phyloP scores from a whole-genome alignment of 2,888 invertebrate species.

The Chrysodeixis includens region DNA sequence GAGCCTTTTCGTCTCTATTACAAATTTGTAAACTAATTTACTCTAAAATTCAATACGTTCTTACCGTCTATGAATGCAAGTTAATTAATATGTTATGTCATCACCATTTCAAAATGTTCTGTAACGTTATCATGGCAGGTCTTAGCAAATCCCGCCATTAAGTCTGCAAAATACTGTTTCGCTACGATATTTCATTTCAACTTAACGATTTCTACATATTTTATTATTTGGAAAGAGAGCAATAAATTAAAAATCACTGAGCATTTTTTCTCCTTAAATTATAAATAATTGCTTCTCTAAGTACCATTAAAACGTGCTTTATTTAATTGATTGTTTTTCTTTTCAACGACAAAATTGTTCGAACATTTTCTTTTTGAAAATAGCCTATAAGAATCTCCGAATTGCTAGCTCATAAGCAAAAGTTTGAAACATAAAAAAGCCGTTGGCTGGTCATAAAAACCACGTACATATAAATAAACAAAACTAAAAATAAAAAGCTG shows the following conservation, averaged over 20 bases:
- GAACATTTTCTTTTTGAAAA: not conserved
- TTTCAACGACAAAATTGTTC: not conserved
- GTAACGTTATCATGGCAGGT: no score
- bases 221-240: not conserved
- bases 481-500: conserved; percentile 39
- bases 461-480: conserved; percentile 37
- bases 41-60: no score
- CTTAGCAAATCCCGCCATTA: no score
- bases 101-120: not conserved
- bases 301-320: conserved; percentile 6
- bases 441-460: conserved; percentile 28
- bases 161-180: no score
- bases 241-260: not conserved
- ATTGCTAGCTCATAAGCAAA: not conserved
- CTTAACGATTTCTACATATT: not conserved
- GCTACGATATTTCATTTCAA: no score
- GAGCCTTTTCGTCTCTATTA: no score
- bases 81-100: no score
- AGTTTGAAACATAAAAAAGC: no score
- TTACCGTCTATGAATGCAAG: no score
- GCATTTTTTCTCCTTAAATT: not conserved
- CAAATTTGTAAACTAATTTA: no score
- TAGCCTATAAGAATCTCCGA: not conserved
- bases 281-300: conserved; percentile 4
- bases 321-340: conserved; percentile 5